Evolutionary conservation across 1,140 invertebrate species (phyloP).

Genomic region (Drosophila jambulina): DNA sequence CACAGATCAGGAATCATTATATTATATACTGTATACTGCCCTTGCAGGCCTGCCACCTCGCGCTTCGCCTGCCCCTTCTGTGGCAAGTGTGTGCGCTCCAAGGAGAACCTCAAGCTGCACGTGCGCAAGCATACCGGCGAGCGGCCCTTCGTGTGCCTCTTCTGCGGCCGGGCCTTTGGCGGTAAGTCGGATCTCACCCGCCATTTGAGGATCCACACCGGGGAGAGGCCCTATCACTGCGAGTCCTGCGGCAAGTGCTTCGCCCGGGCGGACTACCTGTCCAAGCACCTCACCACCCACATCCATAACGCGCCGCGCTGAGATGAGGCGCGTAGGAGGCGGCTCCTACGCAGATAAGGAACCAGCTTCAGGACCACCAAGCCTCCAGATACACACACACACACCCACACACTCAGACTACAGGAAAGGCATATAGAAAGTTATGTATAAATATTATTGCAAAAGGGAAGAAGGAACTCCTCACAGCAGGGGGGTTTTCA

Average conservation of each 20-base stretch:
- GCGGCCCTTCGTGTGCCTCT: slow-evolving; percentile 93
- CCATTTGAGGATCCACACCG: slow-evolving; percentile 94
- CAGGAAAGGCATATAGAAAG: slow-evolving; percentile 60
- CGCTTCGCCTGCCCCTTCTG: slow-evolving; percentile 95
- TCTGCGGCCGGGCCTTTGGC: slow-evolving; percentile 94
- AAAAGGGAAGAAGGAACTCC: not conserved
- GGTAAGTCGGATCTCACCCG: slow-evolving; percentile 94
- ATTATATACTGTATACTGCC: not conserved
- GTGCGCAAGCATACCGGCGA: slow-evolving; percentile 95
- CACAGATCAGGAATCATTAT: not conserved
- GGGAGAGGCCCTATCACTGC: slow-evolving; percentile 93
- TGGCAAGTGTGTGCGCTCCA: slow-evolving; percentile 94
- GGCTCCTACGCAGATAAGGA: slow-evolving; percentile 85
- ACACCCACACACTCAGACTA: slow-evolving; percentile 47
- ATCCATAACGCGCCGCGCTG: slow-evolving; percentile 90
- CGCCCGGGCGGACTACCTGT: slow-evolving; percentile 94
- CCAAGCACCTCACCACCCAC: slow-evolving; percentile 95
- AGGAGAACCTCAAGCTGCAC: slow-evolving; percentile 95
- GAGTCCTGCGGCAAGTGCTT: slow-evolving; percentile 96
- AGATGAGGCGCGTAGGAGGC: slow-evolving; percentile 85
- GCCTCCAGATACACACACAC: slow-evolving; percentile 3
- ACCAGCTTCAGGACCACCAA: slow-evolving; percentile 25
- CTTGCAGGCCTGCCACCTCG: slow-evolving; percentile 73
- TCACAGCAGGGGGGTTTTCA: not conserved
- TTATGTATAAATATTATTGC: slow-evolving; percentile 67